A percentile compares a stretch with the other conserved stretches of the same genome.
phyloP scores from a whole-genome alignment of 2,797 vertebrate species.

The Galagoides demidoff region DNA sequence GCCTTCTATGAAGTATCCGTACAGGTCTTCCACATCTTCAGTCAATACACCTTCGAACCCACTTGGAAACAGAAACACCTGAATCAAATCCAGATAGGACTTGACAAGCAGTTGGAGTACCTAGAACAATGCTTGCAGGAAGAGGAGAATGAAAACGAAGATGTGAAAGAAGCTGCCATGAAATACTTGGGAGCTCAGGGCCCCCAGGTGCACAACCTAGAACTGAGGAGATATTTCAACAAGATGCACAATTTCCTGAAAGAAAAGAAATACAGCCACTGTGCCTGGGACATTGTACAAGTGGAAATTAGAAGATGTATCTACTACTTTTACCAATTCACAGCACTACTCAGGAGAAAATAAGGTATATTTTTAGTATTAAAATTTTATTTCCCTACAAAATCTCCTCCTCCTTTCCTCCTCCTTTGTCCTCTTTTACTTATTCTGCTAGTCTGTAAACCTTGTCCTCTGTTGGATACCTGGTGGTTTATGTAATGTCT shows the following conservation, averaged over 20 bases:
- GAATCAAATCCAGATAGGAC: conserved; percentile 67
- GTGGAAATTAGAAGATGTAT: conserved; percentile 80
- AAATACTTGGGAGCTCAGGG: not conserved
- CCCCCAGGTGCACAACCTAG: conserved; percentile 6
- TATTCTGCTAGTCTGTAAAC: not conserved
- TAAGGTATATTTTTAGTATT: conserved; percentile 66
- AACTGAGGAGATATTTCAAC: conserved; percentile 82
- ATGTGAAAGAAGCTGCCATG: not conserved
- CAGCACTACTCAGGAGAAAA: conserved; percentile 37
- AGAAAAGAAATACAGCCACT: conserved; percentile 79
- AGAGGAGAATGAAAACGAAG: not conserved
- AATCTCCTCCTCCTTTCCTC: not conserved
- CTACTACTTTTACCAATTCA: conserved; percentile 57
- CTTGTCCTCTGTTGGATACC: not conserved
- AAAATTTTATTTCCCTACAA: not conserved
- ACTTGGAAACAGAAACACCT: conserved; percentile 58
- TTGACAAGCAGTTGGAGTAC: conserved; percentile 72
- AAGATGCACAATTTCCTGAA: conserved; percentile 80
- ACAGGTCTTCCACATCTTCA: conserved; percentile 78
- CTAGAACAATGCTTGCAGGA: conserved; percentile 73
- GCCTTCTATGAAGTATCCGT: conserved; percentile 67
- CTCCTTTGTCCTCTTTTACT: not conserved
- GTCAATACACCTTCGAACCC: conserved; percentile 28
- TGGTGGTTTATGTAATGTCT: not conserved
- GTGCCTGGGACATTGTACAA: conserved; percentile 80